Conservation (phyloP, 2,888 invertebrate species). For the Apamea anceps region DNA sequence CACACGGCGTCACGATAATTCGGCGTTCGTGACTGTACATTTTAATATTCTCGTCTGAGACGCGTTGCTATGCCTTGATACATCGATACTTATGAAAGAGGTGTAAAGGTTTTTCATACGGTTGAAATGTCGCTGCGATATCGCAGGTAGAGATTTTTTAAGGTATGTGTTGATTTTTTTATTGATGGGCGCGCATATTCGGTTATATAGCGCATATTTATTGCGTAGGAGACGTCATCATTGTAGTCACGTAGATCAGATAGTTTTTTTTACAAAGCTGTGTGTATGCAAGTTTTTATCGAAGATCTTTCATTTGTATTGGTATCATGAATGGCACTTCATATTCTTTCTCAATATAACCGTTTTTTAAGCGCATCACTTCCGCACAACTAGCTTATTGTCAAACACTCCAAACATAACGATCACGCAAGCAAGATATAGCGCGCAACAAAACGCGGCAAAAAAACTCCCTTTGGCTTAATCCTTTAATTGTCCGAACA, state of each 20-base stretch:
- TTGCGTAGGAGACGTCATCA: background rate
- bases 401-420: constrained; percentile 48
- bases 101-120: constrained; percentile 50
- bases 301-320: constrained; percentile 18
- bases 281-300: constrained; percentile 1
- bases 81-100: constrained; percentile 78
- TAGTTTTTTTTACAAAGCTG: constrained; percentile 3
- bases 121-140: constrained; percentile 18
- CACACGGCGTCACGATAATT: constrained; percentile 75
- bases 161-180: background rate
- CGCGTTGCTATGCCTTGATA: constrained; percentile 85
- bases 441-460: constrained; percentile 50
- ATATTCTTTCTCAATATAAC: constrained; percentile 24
- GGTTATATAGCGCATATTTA: background rate
- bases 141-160: constrained; percentile 31
- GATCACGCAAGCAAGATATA: constrained; percentile 55
- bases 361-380: constrained; percentile 38
- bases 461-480: constrained; percentile 51
- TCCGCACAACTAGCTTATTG: constrained; percentile 52
- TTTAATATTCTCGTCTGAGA: constrained; percentile 81
- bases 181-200: background rate
- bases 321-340: constrained; percentile 30
- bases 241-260: constrained; percentile 10
- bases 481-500: constrained; percentile 64
- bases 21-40: constrained; percentile 84